Conservation (phyloP, 1,140 invertebrate genomes). For the Bombus cullumanus region DNA sequence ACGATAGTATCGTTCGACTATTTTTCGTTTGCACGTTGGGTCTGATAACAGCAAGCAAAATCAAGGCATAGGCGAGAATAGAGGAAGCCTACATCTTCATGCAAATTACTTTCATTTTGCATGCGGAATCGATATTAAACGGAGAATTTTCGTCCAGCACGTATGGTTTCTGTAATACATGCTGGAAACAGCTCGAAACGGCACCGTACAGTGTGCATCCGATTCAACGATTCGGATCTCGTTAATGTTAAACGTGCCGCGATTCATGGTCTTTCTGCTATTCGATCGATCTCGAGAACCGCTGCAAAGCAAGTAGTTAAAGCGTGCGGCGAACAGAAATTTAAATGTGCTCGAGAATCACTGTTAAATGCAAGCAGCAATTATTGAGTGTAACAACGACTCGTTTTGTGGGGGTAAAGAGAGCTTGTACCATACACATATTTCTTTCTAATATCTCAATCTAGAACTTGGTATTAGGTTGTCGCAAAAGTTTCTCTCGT, state of each 20-base stretch:
- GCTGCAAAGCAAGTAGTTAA: neutral
- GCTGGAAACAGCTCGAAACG: neutral
- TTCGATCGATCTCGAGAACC: neutral
- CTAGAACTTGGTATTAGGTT: too few species aligned
- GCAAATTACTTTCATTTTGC: slow-evolving; percentile 64
- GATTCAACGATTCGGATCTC: slow-evolving; percentile 5
- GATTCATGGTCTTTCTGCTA: neutral
- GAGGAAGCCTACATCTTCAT: slow-evolving; percentile 54
- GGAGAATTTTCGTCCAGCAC: slow-evolving; percentile 47
- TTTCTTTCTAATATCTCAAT: too few species aligned
- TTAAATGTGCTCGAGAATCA: neutral
- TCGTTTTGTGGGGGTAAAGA: too few species aligned
- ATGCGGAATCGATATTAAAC: slow-evolving; percentile 58
- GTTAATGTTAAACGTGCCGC: slow-evolving; percentile 5
- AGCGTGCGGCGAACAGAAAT: neutral
- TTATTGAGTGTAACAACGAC: too few species aligned
- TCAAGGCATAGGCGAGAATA: slow-evolving; percentile 26
- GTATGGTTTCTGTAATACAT: neutral
- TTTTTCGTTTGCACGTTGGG: slow-evolving; percentile 32
- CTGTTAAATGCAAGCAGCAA: neutral
- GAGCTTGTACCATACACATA: too few species aligned
- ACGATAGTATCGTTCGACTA: slow-evolving; percentile 3
- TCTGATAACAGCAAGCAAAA: slow-evolving; percentile 49
- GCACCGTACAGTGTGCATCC: neutral
- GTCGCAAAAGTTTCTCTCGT: too few species aligned